Evolutionary conservation across 37 sponge, comb jelly and placozoan genomes (phyloP).

Genomic region (Halisarca cf. caerulea): DNA sequence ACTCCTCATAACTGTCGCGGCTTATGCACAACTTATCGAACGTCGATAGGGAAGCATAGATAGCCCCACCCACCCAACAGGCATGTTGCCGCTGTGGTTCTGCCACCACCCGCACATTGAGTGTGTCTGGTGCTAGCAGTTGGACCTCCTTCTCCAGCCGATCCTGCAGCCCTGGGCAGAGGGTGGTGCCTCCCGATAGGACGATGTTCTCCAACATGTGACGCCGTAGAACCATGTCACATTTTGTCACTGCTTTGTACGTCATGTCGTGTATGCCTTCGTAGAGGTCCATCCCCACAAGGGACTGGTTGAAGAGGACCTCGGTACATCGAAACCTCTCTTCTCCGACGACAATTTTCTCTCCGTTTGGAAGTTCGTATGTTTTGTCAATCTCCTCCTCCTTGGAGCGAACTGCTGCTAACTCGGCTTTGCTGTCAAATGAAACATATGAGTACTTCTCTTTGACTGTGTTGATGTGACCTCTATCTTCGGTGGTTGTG

Average conservation of each 20-base stretch:
- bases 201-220: conserved; percentile 97
- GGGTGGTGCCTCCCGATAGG: conserved; percentile 96
- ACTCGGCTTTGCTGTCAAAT: conserved; percentile 92
- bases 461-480: conserved; percentile 90
- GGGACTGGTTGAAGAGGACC: conserved; percentile 87
- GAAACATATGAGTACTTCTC: conserved; percentile 97
- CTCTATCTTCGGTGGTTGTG: conserved; percentile 42
- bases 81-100: conserved; percentile 98
- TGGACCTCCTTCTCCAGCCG: conserved; percentile 98
- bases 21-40: conserved; percentile 99
- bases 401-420: conserved; percentile 80
- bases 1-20: conserved; percentile 96
- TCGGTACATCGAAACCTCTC: conserved; percentile 93
- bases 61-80: conserved; percentile 99
- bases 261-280: conserved; percentile 96
- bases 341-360: conserved; percentile 93
- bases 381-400: conserved; percentile 82
- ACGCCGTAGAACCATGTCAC: conserved; percentile 96
- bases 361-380: conserved; percentile 96
- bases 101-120: conserved; percentile 97
- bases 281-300: conserved; percentile 87
- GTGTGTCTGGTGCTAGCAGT: conserved; percentile 88
- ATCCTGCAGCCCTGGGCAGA: conserved; percentile 95
- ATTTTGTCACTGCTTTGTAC: conserved; percentile 98
- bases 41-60: conserved; percentile 97